A percentile compares a stretch with the other conserved stretches of the same genome.
These are phyloP conservation scores for Ennomos quercinarius DNA, from an alignment of 2,888 invertebrate species.

Conservation along the genomic window DNA sequence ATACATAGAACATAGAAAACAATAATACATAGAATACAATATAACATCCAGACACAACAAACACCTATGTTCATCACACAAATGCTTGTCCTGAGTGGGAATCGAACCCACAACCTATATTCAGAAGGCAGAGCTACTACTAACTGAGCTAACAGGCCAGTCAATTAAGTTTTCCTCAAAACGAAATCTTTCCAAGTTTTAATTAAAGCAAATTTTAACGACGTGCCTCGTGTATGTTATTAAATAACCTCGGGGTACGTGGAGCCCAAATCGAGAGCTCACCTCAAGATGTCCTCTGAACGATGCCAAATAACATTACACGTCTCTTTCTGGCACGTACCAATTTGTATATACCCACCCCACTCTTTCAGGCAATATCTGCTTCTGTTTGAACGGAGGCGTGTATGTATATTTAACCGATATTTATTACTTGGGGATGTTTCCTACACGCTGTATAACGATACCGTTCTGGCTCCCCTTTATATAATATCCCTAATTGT, in stretches of 20 bases:
- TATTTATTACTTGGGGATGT: slow-evolving; percentile 37
- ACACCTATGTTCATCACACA: too few relatives aligned
- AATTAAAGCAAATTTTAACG: slow-evolving; percentile 2
- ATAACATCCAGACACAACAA: too few relatives aligned
- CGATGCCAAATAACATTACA: slow-evolving; percentile 48
- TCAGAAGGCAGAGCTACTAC: too few relatives aligned
- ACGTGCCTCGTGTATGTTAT: background rate
- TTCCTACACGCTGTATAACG: slow-evolving; percentile 27
- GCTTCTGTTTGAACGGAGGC: slow-evolving; percentile 41
- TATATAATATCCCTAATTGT: slow-evolving; percentile 22
- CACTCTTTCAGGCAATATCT: slow-evolving; percentile 47
- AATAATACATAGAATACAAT: too few relatives aligned
- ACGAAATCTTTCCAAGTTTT: too few relatives aligned
- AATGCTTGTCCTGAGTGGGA: too few relatives aligned
- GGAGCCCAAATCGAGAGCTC: slow-evolving; percentile 44
- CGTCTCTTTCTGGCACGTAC: slow-evolving; percentile 42
- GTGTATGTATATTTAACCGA: slow-evolving; percentile 52
- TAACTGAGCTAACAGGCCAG: too few relatives aligned
- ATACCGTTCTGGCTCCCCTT: slow-evolving; percentile 23
- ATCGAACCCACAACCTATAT: too few relatives aligned
- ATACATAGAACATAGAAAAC: too few relatives aligned
- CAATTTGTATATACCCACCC: slow-evolving; percentile 7
- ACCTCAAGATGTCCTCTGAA: slow-evolving; percentile 53
- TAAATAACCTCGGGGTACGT: slow-evolving; percentile 41
- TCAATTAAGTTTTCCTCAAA: too few relatives aligned